These are phyloP conservation scores for Limonius californicus DNA, from an alignment of 1,140 invertebrate species.

Conservation along the genomic window DNA sequence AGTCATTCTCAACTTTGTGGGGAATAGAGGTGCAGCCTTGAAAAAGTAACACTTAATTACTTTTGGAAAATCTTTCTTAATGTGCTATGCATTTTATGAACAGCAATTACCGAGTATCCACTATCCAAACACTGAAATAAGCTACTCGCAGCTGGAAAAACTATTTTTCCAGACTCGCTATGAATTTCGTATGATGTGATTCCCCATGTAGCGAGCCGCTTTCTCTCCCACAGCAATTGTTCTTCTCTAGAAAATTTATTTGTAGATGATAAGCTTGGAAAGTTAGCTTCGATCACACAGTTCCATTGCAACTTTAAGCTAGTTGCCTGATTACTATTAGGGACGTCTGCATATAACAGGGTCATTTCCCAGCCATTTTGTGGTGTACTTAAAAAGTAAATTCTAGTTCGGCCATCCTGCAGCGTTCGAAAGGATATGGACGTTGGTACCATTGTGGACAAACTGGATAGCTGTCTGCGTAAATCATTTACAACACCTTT, in stretches of 20 bases:
- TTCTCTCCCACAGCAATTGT: conserved; percentile 85
- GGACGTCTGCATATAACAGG: conserved; percentile 79
- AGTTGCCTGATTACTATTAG: conserved; percentile 51
- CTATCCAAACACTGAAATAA: conserved; percentile 77
- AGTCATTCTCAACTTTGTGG: conserved; percentile 65
- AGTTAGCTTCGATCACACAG: conserved; percentile 67
- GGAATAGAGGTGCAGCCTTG: conserved; percentile 65
- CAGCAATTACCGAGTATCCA: conserved; percentile 57
- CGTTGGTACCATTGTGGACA: conserved; percentile 74
- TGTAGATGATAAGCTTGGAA: conserved; percentile 55
- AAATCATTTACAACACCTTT: conserved; percentile 77
- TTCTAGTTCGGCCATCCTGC: conserved; percentile 70
- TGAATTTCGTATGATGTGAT: conserved; percentile 92
- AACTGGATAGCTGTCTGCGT: conserved; percentile 68
- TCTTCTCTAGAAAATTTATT: conserved; percentile 76
- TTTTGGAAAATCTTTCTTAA: not conserved
- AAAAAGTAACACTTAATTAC: conserved; percentile 32
- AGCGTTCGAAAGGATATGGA: conserved; percentile 75
- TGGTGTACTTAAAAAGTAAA: conserved; percentile 86
- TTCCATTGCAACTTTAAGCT: conserved; percentile 61
- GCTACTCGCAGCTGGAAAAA: conserved; percentile 85
- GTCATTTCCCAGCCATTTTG: conserved; percentile 85
- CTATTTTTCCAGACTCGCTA: conserved; percentile 71
- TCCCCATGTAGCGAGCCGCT: conserved; percentile 85
- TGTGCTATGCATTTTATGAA: not conserved